These are phyloP conservation scores for Drosophila nigromelanica DNA, from an alignment of 1,140 invertebrate species.

Conservation along the genomic window DNA sequence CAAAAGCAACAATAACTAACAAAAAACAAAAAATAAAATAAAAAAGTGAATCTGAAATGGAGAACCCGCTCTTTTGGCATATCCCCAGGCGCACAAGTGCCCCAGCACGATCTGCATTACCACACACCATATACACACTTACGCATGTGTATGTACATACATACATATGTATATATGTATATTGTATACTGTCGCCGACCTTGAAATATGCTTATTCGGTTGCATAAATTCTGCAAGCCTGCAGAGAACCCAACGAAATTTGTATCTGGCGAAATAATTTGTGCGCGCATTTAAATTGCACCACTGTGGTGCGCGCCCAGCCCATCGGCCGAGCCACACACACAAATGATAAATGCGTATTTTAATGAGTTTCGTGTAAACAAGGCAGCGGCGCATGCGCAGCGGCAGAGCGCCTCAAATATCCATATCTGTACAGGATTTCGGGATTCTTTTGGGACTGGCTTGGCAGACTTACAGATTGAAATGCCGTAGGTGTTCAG, in stretches of 20 bases:
- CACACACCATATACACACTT: neutral
- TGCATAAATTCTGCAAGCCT: conserved; percentile 64
- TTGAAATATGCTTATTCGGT: conserved; percentile 71
- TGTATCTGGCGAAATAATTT: conserved; percentile 52
- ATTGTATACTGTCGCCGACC: conserved; percentile 53
- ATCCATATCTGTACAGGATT: conserved; percentile 48
- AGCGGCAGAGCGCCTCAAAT: conserved; percentile 47
- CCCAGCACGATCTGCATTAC: conserved; percentile 20
- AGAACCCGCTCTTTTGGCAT: conserved; percentile 67
- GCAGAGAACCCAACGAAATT: conserved; percentile 32
- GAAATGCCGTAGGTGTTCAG: conserved; percentile 71
- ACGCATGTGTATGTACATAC: neutral
- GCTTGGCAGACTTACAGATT: conserved; percentile 40
- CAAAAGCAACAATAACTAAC: neutral
- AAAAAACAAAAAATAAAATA: conserved; percentile 44
- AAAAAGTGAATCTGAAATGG: conserved; percentile 79
- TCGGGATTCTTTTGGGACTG: conserved; percentile 49
- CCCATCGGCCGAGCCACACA: conserved; percentile 10
- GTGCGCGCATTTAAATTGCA: conserved; percentile 71
- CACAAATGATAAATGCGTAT: conserved; percentile 76
- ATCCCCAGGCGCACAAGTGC: conserved; percentile 37
- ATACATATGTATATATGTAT: neutral
- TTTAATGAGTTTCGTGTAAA: conserved; percentile 83
- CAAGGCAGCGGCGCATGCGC: conserved; percentile 65
- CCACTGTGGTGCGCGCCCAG: conserved; percentile 38